These are phyloP conservation scores for Drosophila watanabei DNA, from an alignment of 1,140 invertebrate genomes.

Conservation along the genomic window DNA sequence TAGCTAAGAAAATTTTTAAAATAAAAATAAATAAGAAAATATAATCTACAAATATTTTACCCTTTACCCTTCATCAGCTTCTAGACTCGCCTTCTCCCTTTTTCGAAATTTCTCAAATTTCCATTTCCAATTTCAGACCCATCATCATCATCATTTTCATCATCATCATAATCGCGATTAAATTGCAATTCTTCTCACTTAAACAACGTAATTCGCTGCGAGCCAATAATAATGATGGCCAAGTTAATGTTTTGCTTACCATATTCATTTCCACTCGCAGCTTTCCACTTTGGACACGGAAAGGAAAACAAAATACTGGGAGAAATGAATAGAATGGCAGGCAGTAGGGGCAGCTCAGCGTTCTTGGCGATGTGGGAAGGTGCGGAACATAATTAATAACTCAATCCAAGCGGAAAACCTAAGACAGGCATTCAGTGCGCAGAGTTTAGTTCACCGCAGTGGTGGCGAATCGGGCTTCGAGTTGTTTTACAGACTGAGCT, in stretches of 20 bases:
- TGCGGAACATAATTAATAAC: slow-evolving; percentile 80
- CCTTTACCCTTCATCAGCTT: too few relatives aligned
- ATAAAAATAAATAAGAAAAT: too few relatives aligned
- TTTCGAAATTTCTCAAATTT: background rate
- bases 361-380: slow-evolving; percentile 23
- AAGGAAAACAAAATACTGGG: slow-evolving; percentile 28
- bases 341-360: slow-evolving; percentile 2
- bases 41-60: too few relatives aligned
- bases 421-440: slow-evolving; percentile 47
- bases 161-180: slow-evolving; percentile 68
- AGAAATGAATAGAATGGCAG: slow-evolving; percentile 39
- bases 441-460: slow-evolving; percentile 41
- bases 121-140: slow-evolving; percentile 9
- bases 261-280: slow-evolving; percentile 61
- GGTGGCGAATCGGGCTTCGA: background rate
- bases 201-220: slow-evolving; percentile 56
- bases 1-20: too few relatives aligned
- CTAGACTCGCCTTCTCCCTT: background rate
- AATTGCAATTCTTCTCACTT: slow-evolving; percentile 81
- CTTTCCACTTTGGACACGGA: slow-evolving; percentile 48
- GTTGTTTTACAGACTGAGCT: slow-evolving; percentile 3
- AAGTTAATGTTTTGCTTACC: slow-evolving; percentile 63
- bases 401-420: slow-evolving; percentile 82
- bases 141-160: slow-evolving; percentile 56
- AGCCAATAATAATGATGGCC: slow-evolving; percentile 55